phyloP scores from a whole-genome alignment of 2,797 vertebrate genomes.

The Heterohyrax brucei region DNA sequence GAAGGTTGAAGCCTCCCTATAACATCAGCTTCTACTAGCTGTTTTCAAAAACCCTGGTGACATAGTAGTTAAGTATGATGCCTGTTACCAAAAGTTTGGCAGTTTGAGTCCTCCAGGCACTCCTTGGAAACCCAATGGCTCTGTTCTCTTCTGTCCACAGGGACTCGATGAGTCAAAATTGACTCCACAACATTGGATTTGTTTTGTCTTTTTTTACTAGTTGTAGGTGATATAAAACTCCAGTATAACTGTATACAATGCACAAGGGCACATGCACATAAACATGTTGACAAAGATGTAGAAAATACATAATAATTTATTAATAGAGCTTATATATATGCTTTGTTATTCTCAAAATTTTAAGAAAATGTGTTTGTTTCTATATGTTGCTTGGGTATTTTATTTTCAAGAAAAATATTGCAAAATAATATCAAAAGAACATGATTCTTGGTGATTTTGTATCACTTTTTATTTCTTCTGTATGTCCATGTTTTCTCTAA shows the following conservation, averaged over 20 bases:
- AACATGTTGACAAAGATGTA: neutral
- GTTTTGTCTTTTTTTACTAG: too few relatives aligned
- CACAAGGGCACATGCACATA: neutral
- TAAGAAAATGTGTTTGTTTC: neutral
- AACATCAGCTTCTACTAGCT: too few relatives aligned
- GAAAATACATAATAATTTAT: neutral
- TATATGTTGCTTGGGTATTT: accelerated
- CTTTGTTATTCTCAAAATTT: neutral
- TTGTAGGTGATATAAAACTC: neutral
- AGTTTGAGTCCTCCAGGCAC: too few relatives aligned
- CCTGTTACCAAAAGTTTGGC: too few relatives aligned
- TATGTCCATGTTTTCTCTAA: neutral
- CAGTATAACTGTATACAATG: too few relatives aligned
- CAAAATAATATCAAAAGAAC: neutral
- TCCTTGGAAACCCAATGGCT: too few relatives aligned
- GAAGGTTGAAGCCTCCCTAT: neutral
- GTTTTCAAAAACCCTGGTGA: too few relatives aligned
- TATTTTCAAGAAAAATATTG: neutral
- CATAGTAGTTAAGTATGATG: too few relatives aligned
- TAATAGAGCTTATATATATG: neutral
- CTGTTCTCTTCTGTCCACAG: too few relatives aligned
- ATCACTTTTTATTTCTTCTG: neutral
- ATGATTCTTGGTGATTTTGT: neutral
- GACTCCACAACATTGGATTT: too few relatives aligned
- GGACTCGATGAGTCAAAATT: too few relatives aligned